phyloP scores from a whole-genome alignment of 2,888 invertebrate genomes.

The Pseudococcus viburni region DNA sequence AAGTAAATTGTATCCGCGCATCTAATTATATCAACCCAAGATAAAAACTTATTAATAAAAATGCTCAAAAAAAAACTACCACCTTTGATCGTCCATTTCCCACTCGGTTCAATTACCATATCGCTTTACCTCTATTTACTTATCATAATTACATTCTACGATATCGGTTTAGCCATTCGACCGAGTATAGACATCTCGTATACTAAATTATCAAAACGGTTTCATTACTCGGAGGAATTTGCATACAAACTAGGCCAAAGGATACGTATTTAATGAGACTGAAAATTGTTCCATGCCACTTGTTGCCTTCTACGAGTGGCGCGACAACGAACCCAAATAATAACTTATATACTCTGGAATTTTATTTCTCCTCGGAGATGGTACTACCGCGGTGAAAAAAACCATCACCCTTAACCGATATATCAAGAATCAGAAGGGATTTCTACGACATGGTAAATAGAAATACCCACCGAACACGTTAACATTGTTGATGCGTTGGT shows the following conservation, averaged over 20 bases:
- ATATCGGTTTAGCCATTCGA: neutral
- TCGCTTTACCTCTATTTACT: too few species aligned
- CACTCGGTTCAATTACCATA: too few species aligned
- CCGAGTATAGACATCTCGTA: neutral
- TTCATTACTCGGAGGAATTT: neutral
- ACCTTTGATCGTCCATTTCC: too few species aligned
- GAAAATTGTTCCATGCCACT: conserved; percentile 21
- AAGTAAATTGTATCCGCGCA: too few species aligned
- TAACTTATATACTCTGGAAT: conserved; percentile 4
- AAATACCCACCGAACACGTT: too few species aligned
- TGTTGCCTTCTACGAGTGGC: neutral
- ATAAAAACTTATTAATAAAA: too few species aligned
- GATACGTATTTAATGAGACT: neutral
- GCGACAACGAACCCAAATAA: neutral
- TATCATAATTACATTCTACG: neutral
- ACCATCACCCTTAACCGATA: too few species aligned
- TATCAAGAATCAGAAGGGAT: too few species aligned
- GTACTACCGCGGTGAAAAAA: neutral
- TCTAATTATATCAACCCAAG: too few species aligned
- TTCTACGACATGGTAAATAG: neutral
- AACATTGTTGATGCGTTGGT: too few species aligned
- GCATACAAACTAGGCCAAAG: neutral
- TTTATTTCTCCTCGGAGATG: neutral
- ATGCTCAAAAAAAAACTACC: too few species aligned
- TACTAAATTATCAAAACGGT: neutral